A percentile compares a stretch with the other conserved stretches of the same genome.
Evolutionary conservation across 2,797 vertebrate genomes (phyloP).

Genomic region (Chloroceryle inda): DNA sequence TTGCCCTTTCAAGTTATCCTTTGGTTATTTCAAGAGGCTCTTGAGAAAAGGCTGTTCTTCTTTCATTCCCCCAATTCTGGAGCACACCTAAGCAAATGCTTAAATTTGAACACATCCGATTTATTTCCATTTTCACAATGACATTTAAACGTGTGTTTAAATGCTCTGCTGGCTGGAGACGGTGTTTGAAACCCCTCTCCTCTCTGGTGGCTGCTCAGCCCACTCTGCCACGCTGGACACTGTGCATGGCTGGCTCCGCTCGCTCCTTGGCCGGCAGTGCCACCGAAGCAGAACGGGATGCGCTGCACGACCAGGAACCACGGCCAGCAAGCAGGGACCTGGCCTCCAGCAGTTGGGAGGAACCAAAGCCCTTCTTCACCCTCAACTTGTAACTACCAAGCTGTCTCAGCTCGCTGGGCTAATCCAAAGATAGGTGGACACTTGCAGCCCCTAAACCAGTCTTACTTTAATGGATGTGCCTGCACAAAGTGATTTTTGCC

Average conservation of each 20-base stretch:
- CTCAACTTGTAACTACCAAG: background rate
- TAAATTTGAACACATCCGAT: background rate
- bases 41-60: constrained; percentile 39
- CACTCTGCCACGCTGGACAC: background rate
- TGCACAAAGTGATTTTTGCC: background rate
- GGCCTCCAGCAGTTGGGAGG: background rate
- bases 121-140: background rate
- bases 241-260: rapidly evolving
- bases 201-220: background rate
- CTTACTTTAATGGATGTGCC: background rate
- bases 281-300: background rate
- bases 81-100: constrained; percentile 26
- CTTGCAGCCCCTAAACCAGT: background rate
- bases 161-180: background rate
- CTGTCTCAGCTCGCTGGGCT: background rate
- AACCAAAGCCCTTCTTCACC: background rate
- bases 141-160: background rate
- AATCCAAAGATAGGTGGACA: background rate
- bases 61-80: background rate
- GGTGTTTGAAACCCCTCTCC: background rate
- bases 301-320: rapidly evolving
- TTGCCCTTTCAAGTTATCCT: constrained; percentile 66
- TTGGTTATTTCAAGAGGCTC: constrained; percentile 67
- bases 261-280: rapidly evolving
- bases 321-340: rapidly evolving